A percentile compares a stretch with the other conserved stretches of the same genome.
Conservation (phyloP, 2,888 invertebrate species). For the Sericinus montela region DNA sequence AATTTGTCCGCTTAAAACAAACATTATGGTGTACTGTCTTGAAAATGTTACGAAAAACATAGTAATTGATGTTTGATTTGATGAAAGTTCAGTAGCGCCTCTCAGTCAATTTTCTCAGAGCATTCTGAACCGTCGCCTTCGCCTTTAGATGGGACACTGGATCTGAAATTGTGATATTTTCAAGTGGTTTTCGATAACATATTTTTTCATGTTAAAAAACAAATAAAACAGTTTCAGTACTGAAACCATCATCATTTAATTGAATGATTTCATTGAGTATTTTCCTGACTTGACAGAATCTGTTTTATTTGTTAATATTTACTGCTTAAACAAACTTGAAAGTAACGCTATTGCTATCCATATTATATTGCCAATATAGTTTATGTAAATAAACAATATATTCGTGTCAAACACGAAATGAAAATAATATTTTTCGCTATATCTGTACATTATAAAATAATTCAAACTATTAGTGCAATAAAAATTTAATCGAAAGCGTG, state of each 20-base stretch:
- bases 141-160: constrained; percentile 75
- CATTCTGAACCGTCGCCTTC: constrained; percentile 77
- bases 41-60: constrained; percentile 64
- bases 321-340: background rate
- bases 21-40: constrained; percentile 35
- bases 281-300: too few relatives aligned
- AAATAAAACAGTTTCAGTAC: too few relatives aligned
- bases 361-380: background rate
- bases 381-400: background rate
- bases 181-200: constrained; percentile 5
- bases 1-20: constrained; percentile 14
- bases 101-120: constrained; percentile 76
- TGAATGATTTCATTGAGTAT: too few relatives aligned
- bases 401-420: background rate
- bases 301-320: constrained; percentile 2
- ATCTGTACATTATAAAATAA: constrained; percentile 43
- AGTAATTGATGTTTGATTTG: constrained; percentile 33
- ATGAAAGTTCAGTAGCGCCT: constrained; percentile 56
- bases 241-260: too few relatives aligned
- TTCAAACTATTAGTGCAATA: constrained; percentile 69
- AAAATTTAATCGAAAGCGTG: constrained; percentile 69
- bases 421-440: background rate
- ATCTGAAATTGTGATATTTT: constrained; percentile 54
- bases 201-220: too few relatives aligned
- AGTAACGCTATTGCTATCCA: constrained; percentile 1